These are phyloP conservation scores for Empis stercorea DNA, from an alignment of 2,888 invertebrate species.

Conservation along the genomic window DNA sequence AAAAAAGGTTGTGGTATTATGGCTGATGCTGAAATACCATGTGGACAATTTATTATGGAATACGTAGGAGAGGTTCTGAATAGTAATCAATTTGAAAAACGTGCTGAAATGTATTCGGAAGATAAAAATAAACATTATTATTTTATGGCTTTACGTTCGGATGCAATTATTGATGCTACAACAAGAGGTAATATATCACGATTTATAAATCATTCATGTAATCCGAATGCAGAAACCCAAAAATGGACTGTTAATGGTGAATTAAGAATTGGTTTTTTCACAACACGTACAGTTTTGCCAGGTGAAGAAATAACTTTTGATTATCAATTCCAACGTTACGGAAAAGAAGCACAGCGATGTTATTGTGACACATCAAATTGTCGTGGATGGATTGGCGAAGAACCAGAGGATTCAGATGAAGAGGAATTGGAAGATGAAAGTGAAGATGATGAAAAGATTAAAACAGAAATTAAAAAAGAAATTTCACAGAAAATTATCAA, in stretches of 20 bases:
- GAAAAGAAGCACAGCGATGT: constrained; percentile 92
- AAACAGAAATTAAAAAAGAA: constrained; percentile 19
- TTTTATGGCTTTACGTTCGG: constrained; percentile 91
- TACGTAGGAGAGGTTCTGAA: constrained; percentile 97
- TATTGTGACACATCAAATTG: constrained; percentile 83
- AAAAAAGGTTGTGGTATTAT: constrained; percentile 92
- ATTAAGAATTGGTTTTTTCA: constrained; percentile 92
- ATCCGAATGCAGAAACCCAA: constrained; percentile 97
- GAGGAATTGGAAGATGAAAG: constrained; percentile 40
- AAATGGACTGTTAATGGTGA: constrained; percentile 94
- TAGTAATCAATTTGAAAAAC: constrained; percentile 73
- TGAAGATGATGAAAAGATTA: constrained; percentile 21
- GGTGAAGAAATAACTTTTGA: constrained; percentile 98
- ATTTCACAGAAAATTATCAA: constrained; percentile 6
- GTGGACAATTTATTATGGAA: constrained; percentile 90
- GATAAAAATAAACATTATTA: constrained; percentile 89
- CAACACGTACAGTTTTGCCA: constrained; percentile 62
- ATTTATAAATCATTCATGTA: constrained; percentile 98
- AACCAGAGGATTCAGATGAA: constrained; percentile 59
- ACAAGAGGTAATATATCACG: constrained; percentile 89
- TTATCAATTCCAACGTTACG: constrained; percentile 95
- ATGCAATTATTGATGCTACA: constrained; percentile 94
- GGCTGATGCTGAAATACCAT: constrained; percentile 26
- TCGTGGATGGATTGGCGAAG: constrained; percentile 90
- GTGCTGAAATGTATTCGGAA: constrained; percentile 79